Evolutionary conservation across 2,888 invertebrate species (phyloP), one percentile per base, ranked within the genome.

Genomic region (Gasteruption jaculator): DNA sequence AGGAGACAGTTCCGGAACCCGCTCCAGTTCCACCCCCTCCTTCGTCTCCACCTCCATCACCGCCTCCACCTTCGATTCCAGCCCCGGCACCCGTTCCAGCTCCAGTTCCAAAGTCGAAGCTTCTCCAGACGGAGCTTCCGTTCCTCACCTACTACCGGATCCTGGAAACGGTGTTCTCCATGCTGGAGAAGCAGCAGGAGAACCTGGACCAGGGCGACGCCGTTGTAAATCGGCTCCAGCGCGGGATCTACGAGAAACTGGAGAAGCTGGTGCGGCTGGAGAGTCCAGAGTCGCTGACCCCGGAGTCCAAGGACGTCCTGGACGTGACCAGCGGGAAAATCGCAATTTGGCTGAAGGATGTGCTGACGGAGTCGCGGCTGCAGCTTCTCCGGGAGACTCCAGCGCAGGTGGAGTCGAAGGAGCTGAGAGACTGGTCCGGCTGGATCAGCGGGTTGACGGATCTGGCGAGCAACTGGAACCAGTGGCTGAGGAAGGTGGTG

Each of bases 251-350:
- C 31, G 61, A 60, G 30, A 64, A 61, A 31, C 40, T 61, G 8
- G 41, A 48, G 2, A 44, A 38, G 4, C 45, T 56, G 5, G 50
- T 62, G 2, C 37, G 19, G n/a, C 15, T 47, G 8, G 60, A 63
- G 11, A 45, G 50, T 35, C 50, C 56, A 0, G 48, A 50, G 1
- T 43, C 50, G 0, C 33, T 65, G 4, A 49, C 49, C 5, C 49
- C 52, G 3, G 49, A 57, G 4, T 35, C 49, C 10, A 52, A 47
- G 35, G 56, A 57, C 26, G 31, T 58, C 0, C 38, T 62, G 4
- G 50, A 61, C 31, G 57, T 60, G 0, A 44, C 62, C 7, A 48
- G 62, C 7, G 63, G 61, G 10, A 65, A 65, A 48, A 48, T 64
- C 1, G 63, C 64, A 2, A 40, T 42, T 4, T 64, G 64, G 63